A percentile compares a stretch with the other conserved stretches of the same genome.
Evolutionary conservation across 2,113 vertebrate species (phyloP).

Genomic region (Octodon degus): DNA sequence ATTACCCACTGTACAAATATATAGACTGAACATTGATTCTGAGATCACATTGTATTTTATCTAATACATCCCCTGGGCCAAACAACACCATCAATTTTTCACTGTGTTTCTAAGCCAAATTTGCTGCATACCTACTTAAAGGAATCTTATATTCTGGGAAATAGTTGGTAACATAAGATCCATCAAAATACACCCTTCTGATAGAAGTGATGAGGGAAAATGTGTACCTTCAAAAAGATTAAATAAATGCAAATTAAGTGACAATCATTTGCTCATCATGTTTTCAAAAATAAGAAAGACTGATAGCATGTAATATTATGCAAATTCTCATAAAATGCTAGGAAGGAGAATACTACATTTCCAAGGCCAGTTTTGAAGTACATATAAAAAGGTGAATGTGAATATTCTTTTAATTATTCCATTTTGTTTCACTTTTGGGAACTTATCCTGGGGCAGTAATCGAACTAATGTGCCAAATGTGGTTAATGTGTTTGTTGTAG

Average conservation of each 20-base stretch:
- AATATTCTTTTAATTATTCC: neutral
- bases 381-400: neutral
- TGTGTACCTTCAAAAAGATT: neutral
- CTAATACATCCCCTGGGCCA: slow-evolving; percentile 53
- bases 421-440: slow-evolving; percentile 31
- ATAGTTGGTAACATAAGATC: slow-evolving; percentile 47
- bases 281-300: slow-evolving; percentile 38
- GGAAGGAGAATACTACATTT: neutral
- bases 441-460: slow-evolving; percentile 13
- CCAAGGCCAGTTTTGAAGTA: slow-evolving; percentile 18
- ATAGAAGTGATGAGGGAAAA: slow-evolving; percentile 7
- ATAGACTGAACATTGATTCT: slow-evolving; percentile 72
- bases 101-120: slow-evolving; percentile 72
- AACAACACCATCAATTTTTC: slow-evolving; percentile 79
- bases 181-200: slow-evolving; percentile 50
- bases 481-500: neutral
- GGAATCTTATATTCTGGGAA: slow-evolving; percentile 66
- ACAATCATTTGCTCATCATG: slow-evolving; percentile 13
- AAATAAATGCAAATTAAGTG: slow-evolving; percentile 52
- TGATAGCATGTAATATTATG: neutral
- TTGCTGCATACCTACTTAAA: slow-evolving; percentile 58
- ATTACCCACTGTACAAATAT: slow-evolving; percentile 67
- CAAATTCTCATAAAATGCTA: neutral
- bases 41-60: slow-evolving; percentile 69
- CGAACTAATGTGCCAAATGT: neutral